Percentiles rank a stretch among this genome's conserved stretches.
These are phyloP conservation scores for Columba livia DNA, from an alignment of 2,113 vertebrate species.

Conservation along the genomic window DNA sequence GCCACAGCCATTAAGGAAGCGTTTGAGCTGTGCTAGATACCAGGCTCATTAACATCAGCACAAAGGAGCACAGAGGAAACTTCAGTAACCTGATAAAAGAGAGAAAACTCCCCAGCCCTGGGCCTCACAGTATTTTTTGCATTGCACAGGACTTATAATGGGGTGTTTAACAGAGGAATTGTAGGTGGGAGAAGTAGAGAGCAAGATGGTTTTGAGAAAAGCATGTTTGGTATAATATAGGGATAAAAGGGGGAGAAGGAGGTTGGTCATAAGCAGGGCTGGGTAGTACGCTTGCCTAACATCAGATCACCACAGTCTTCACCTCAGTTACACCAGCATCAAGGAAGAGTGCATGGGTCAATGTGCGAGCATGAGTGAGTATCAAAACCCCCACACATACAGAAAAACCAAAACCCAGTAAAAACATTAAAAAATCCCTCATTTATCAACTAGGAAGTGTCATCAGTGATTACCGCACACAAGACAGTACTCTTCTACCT, in stretches of 20 bases:
- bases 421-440: not conserved
- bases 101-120: not conserved
- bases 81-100: not conserved
- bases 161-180: not conserved
- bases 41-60: not conserved
- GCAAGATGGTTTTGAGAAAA: not conserved
- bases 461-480: not conserved
- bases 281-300: not conserved
- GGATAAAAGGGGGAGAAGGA: not conserved
- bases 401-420: not conserved
- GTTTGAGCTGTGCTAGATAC: not conserved
- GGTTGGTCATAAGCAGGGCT: not conserved
- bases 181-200: not conserved
- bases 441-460: not conserved
- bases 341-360: fast-evolving
- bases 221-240: not conserved
- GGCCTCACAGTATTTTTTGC: too few relatives aligned
- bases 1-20: not conserved
- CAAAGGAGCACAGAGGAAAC: not conserved
- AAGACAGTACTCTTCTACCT: not conserved
- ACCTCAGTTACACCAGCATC: not conserved
- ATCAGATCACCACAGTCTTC: not conserved
- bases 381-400: not conserved
- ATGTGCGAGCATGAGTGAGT: not conserved
- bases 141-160: not conserved